phyloP scores from a whole-genome alignment of 2,113 vertebrate genomes.

The Galemys pyrenaicus region DNA sequence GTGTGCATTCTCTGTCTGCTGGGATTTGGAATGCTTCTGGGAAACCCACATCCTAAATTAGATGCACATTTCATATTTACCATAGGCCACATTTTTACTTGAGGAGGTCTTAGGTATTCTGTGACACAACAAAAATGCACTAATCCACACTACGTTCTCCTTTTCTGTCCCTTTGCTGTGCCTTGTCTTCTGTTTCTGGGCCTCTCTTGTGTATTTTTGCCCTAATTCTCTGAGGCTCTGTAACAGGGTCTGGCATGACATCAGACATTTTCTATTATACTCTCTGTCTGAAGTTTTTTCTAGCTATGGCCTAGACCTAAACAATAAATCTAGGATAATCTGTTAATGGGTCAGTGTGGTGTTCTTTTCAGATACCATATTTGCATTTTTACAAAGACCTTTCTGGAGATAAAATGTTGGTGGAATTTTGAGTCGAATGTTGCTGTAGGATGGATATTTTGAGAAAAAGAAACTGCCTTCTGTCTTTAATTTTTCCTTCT shows the following conservation, averaged over 20 bases:
- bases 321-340: neutral
- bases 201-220: neutral
- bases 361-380: neutral
- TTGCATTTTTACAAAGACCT: neutral
- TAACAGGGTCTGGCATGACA: accelerated
- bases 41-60: neutral
- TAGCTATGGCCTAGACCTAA: neutral
- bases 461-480: neutral
- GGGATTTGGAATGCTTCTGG: neutral
- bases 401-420: neutral
- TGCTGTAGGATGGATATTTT: neutral
- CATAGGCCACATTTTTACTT: neutral
- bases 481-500: neutral
- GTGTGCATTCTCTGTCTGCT: neutral
- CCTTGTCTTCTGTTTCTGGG: neutral
- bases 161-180: neutral
- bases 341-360: neutral
- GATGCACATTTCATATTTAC: neutral
- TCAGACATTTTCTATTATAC: neutral
- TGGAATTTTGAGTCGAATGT: neutral
- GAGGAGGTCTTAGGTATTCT: neutral
- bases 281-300: neutral
- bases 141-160: neutral
- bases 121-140: neutral
- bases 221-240: neutral